Evolutionary conservation across 2,797 vertebrate species (phyloP).

Genomic region (Peromyscus attwateri): DNA sequence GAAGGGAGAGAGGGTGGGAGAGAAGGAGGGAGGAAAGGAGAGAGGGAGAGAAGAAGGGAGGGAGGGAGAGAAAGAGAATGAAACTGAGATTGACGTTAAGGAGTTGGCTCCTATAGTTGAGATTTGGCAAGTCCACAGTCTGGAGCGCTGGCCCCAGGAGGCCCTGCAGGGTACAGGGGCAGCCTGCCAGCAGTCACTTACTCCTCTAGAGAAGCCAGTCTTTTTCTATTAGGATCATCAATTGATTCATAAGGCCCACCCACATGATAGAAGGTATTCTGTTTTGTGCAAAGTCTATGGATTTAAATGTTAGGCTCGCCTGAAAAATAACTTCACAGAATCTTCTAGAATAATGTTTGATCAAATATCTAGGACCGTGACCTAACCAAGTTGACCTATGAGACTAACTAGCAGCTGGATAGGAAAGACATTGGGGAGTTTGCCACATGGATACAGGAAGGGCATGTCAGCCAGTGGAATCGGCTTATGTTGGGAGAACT

Average conservation of each 20-base stretch:
- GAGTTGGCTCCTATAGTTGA: background rate
- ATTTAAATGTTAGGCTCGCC: constrained; percentile 37
- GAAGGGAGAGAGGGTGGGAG: background rate
- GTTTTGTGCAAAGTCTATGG: background rate
- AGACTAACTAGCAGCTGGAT: background rate
- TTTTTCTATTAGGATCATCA: background rate
- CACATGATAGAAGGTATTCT: background rate
- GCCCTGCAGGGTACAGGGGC: background rate
- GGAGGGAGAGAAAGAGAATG: too few species aligned
- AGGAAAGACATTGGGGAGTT: background rate
- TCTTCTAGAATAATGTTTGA: constrained; percentile 34
- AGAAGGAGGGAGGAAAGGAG: fast-evolving
- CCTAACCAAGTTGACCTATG: background rate
- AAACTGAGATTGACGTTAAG: background rate
- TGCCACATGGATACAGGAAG: background rate
- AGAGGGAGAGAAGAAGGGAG: background rate
- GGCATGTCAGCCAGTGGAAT: background rate
- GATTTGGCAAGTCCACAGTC: background rate
- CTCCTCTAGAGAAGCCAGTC: background rate
- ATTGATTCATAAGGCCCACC: background rate
- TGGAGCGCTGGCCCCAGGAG: background rate
- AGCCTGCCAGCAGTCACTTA: background rate
- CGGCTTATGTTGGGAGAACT: background rate
- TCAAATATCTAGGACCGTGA: background rate
- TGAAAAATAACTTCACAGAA: background rate